Conservation (phyloP, 1,140 invertebrate species). For the Meloidogyne chitwoodi region DNA sequence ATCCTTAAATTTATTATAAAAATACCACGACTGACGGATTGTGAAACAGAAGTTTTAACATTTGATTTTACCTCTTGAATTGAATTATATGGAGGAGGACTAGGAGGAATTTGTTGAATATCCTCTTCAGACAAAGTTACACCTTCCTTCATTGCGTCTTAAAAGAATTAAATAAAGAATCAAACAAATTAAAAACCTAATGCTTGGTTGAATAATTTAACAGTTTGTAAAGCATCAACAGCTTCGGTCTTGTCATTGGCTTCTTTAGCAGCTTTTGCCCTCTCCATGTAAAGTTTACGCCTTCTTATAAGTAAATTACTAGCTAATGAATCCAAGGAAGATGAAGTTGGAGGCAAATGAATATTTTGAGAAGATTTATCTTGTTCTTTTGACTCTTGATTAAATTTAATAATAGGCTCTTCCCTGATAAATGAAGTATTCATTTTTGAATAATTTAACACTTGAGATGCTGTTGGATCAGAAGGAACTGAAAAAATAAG, state of each 20-base stretch:
- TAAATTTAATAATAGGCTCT: background rate
- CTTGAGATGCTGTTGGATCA: background rate
- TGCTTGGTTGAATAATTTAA: slow-evolving; percentile 19
- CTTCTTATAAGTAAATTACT: background rate
- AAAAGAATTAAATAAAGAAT: background rate
- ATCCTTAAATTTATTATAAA: background rate
- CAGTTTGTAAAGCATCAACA: slow-evolving; percentile 12
- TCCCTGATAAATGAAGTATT: background rate
- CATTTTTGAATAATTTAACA: background rate
- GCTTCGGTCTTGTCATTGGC: slow-evolving; percentile 1
- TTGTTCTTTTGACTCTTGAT: background rate
- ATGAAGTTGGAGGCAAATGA: background rate
- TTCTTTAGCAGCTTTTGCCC: slow-evolving; percentile 10
- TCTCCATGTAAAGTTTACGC: slow-evolving; percentile 16
- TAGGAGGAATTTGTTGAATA: slow-evolving; percentile 22
- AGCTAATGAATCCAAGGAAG: background rate
- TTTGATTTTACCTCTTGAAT: background rate
- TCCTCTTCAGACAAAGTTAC: slow-evolving; percentile 19
- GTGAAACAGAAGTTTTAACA: background rate
- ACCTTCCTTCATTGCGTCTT: slow-evolving; percentile 18
- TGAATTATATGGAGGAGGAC: slow-evolving; percentile 21
- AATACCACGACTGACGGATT: background rate
- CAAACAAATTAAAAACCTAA: background rate
- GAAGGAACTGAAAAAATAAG: background rate
- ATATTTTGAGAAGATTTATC: background rate